Evolutionary conservation across 2,797 vertebrate genomes (phyloP).

Genomic region (Pangasius larnaudii): DNA sequence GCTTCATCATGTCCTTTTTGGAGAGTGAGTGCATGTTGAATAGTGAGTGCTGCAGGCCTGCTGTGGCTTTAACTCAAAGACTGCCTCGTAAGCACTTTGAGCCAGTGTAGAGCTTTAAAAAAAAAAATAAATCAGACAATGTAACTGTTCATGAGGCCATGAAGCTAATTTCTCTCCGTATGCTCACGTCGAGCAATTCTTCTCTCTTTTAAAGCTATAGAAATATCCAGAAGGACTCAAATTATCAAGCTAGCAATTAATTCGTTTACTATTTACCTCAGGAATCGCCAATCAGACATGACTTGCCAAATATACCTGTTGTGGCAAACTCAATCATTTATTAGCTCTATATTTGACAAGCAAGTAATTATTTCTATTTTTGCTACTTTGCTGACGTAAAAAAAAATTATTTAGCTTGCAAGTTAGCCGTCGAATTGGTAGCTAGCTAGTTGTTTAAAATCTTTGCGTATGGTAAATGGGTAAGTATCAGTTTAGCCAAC

Average conservation of each 20-base stretch:
- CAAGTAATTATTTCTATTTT: not conserved
- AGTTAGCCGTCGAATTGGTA: no score
- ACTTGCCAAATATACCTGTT: not conserved
- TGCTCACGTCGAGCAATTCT: constrained; percentile 2
- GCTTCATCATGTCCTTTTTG: not conserved
- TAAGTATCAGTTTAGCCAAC: not conserved
- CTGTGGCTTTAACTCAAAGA: constrained; percentile 60
- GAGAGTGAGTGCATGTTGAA: constrained; percentile 2
- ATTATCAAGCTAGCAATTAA: not conserved
- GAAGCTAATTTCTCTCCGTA: constrained; percentile 33
- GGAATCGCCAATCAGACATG: not conserved
- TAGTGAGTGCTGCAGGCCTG: constrained; percentile 28
- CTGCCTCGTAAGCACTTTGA: constrained; percentile 60
- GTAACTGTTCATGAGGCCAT: constrained; percentile 53
- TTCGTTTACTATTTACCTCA: not conserved
- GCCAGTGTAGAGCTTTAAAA: constrained; percentile 42
- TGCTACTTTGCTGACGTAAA: no score
- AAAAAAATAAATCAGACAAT: constrained; percentile 44
- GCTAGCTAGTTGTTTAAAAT: not conserved
- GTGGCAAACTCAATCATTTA: not conserved
- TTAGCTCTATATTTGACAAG: not conserved
- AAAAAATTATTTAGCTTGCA: not conserved
- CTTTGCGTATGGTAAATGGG: not conserved
- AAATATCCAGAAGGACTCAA: not conserved
- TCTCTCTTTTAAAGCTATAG: not conserved